phyloP scores from a whole-genome alignment of 2,888 invertebrate species.

The Mimachlamys varia region DNA sequence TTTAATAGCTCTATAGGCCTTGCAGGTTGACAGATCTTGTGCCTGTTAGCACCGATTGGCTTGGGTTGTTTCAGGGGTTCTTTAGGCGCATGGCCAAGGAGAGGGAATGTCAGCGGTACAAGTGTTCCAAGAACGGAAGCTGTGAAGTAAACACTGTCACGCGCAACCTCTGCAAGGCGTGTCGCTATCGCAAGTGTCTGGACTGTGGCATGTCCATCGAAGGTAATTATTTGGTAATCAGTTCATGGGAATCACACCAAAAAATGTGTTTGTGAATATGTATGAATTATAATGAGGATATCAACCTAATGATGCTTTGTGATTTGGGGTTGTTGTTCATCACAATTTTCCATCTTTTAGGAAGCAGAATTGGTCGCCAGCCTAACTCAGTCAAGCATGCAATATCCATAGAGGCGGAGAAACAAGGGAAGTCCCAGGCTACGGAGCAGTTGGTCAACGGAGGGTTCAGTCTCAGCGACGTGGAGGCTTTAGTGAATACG shows the following conservation, averaged over 20 bases:
- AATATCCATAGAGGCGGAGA: slow-evolving; percentile 70
- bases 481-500: background rate
- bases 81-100: slow-evolving; percentile 80
- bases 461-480: background rate
- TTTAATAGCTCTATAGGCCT: no score
- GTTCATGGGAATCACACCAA: no score
- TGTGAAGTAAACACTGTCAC: slow-evolving; percentile 78
- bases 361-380: slow-evolving; percentile 79
- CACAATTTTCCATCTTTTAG: slow-evolving; percentile 57
- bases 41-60: background rate
- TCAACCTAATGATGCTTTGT: background rate
- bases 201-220: slow-evolving; percentile 80
- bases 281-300: no score
- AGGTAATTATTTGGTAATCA: slow-evolving; percentile 62
- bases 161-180: slow-evolving; percentile 79
- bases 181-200: slow-evolving; percentile 79
- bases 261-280: no score
- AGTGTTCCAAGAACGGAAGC: slow-evolving; percentile 72
- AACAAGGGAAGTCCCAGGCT: background rate
- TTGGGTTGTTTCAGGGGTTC: slow-evolving; percentile 75
- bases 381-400: slow-evolving; percentile 80
- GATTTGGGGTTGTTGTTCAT: no score
- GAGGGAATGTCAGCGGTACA: slow-evolving; percentile 73
- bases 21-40: no score
- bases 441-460: background rate